Percentiles rank a stretch among this genome's conserved stretches.
phyloP scores from a whole-genome alignment of 2,888 invertebrate species.

The Sarcophaga variegata region DNA sequence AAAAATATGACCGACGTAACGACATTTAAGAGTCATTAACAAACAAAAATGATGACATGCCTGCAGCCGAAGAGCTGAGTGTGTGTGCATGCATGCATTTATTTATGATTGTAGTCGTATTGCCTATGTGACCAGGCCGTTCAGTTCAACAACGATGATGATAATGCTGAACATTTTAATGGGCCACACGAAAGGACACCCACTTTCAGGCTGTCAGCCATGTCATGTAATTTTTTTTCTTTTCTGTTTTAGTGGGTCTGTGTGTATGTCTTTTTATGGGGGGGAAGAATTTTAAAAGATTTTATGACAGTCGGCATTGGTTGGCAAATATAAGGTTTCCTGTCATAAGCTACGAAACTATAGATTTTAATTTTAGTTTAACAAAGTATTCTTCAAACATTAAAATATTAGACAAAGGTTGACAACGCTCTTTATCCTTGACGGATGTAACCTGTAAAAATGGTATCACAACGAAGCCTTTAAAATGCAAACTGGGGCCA shows the following conservation, averaged over 20 bases:
- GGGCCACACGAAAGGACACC: slow-evolving; percentile 72
- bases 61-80: not conserved
- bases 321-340: not conserved
- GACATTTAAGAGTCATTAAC: slow-evolving; percentile 48
- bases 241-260: slow-evolving; percentile 4
- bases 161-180: slow-evolving; percentile 52
- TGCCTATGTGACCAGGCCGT: slow-evolving; percentile 12
- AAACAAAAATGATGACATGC: slow-evolving; percentile 61
- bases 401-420: slow-evolving; percentile 4
- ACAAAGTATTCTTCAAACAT: not conserved
- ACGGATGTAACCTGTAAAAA: no score
- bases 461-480: no score
- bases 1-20: slow-evolving; percentile 37
- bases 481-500: no score
- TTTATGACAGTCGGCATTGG: slow-evolving; percentile 32
- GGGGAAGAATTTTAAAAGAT: not conserved
- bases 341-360: slow-evolving; percentile 51
- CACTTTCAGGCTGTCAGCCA: slow-evolving; percentile 72
- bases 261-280: slow-evolving; percentile 10
- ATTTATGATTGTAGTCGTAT: not conserved
- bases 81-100: slow-evolving; percentile 28
- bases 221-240: slow-evolving; percentile 50
- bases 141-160: not conserved
- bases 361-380: slow-evolving; percentile 36
- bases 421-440: slow-evolving; percentile 22